Percentiles rank a stretch among this genome's conserved stretches.
Conservation (phyloP, 2,888 invertebrate species). For the Aphidius colemani region DNA sequence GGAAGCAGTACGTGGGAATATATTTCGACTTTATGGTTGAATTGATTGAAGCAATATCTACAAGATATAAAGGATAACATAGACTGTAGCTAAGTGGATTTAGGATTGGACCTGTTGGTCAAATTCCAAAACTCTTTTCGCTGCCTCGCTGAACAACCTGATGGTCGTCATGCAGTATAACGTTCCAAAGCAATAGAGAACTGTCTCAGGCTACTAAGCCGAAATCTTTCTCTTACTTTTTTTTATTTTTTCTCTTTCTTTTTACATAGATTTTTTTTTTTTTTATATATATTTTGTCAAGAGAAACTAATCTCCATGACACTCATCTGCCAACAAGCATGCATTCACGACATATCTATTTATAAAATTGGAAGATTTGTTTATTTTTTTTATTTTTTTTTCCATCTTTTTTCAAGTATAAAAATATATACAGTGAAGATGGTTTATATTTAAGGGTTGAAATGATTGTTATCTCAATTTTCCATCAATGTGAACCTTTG, state of each 20-base stretch:
- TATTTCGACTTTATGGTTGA: slow-evolving; percentile 13
- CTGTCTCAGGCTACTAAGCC: neutral
- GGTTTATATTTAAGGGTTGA: no score
- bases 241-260: no score
- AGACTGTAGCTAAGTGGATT: slow-evolving; percentile 21
- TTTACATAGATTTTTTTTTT: no score
- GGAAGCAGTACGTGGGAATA: slow-evolving; percentile 14
- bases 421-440: neutral
- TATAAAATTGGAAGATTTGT: no score
- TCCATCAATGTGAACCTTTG: no score
- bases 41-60: slow-evolving; percentile 19
- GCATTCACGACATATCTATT: neutral
- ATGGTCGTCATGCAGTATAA: neutral
- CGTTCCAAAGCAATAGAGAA: neutral
- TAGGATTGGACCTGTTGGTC: neutral
- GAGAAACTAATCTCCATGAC: slow-evolving; percentile 17
- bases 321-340: neutral
- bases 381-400: no score
- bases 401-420: neutral
- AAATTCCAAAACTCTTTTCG: slow-evolving; percentile 12
- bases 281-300: no score
- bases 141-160: neutral
- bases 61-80: no score
- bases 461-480: neutral
- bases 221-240: no score